Percentiles rank a stretch among this genome's conserved stretches.
Evolutionary conservation across 2,113 vertebrate species (phyloP).

Genomic region (Gavia stellata): DNA sequence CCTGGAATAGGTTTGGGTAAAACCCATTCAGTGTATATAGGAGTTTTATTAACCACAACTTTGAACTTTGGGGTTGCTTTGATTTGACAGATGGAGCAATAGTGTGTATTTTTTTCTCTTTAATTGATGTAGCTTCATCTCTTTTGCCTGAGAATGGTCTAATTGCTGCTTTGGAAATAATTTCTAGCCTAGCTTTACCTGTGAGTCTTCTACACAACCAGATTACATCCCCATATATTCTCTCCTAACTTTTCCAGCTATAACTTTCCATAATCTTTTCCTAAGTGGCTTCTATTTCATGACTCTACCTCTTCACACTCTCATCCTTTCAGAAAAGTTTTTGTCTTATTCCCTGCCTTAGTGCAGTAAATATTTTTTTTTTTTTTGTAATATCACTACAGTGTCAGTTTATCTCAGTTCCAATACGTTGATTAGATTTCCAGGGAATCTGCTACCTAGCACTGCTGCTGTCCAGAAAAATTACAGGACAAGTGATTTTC

Average conservation of each 20-base stretch:
- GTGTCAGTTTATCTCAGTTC: background rate
- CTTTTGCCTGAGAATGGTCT: background rate
- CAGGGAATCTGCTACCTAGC: background rate
- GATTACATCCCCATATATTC: background rate
- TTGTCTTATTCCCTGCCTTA: background rate
- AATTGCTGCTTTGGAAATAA: background rate
- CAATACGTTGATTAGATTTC: background rate
- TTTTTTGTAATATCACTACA: background rate
- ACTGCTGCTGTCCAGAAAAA: background rate
- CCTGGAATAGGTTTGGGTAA: background rate
- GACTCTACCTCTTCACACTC: background rate
- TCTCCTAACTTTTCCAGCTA: background rate
- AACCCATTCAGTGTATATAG: background rate
- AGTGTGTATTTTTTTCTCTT: background rate
- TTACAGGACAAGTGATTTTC: background rate
- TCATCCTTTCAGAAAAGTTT: background rate
- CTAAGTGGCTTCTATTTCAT: background rate
- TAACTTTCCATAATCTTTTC: background rate
- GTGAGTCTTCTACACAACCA: background rate
- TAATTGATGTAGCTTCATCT: background rate
- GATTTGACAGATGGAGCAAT: background rate
- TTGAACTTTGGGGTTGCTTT: conserved; percentile 12
- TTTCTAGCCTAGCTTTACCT: background rate
- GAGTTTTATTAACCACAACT: background rate
- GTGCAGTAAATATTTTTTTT: background rate